phyloP scores from a whole-genome alignment of 2,888 invertebrate species.

The Eupithecia centaureata region DNA sequence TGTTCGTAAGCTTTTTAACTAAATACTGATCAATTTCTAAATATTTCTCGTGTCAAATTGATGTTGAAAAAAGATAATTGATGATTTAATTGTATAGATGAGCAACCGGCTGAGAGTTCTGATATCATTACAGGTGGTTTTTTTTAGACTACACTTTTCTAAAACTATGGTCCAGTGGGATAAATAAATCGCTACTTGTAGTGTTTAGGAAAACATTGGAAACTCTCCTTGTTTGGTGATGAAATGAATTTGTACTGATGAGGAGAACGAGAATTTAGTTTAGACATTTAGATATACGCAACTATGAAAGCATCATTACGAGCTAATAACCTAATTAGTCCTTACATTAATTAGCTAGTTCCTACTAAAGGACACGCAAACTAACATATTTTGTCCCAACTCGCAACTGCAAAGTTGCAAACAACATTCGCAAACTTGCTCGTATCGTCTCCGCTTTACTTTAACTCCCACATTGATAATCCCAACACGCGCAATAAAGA shows the following conservation, averaged over 20 bases:
- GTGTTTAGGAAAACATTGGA: neutral
- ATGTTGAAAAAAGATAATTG: neutral
- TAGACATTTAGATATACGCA: too few relatives aligned
- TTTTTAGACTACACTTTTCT: neutral
- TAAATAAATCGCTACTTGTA: too few relatives aligned
- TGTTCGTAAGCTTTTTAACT: neutral
- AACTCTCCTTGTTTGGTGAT: too few relatives aligned
- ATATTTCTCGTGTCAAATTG: neutral
- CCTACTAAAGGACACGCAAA: neutral
- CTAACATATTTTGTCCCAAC: neutral
- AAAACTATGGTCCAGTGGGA: neutral
- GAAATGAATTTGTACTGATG: too few relatives aligned
- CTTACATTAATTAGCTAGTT: neutral
- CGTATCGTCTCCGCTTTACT: neutral
- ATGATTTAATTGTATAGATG: neutral
- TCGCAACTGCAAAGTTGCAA: conserved; percentile 3
- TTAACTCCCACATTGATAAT: conserved; percentile 17
- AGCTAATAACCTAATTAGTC: neutral
- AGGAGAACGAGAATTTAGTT: too few relatives aligned
- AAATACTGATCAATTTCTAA: too few relatives aligned
- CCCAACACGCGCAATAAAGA: conserved; percentile 34
- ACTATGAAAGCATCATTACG: neutral
- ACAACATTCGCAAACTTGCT: neutral
- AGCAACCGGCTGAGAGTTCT: neutral
- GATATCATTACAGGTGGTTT: neutral